Evolutionary conservation across 2,797 vertebrate genomes (phyloP), one percentile per base, ranked within the genome.

Genomic region (Etheostoma nigrum): DNA sequence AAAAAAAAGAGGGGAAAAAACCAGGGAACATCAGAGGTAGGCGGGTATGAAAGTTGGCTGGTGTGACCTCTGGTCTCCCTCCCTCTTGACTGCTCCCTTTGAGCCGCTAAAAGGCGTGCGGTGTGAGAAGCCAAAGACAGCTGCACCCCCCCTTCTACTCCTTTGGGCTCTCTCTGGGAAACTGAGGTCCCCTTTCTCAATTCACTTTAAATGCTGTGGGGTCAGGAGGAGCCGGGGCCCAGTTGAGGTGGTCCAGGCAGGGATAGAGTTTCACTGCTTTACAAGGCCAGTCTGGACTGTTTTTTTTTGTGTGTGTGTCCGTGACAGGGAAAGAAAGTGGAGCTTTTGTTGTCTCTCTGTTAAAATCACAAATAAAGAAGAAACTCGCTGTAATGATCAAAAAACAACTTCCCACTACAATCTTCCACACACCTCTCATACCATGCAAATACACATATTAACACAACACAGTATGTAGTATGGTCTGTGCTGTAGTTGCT

Each of bases 61-160:
- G 77, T 71, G 81, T 91, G 89, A 94, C 92, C 92, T 90, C 72
- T 89, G 92, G 71, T 86, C 89, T 88, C 79, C 71, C 88, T 86
- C 82, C 82, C 79, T 76, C 82, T 90, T 14, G 57, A 68, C 85
- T 90, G 83, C 87, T 92, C 90, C 89, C 91, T 94, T 89, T 92
- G 92, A 95, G 93, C 86, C 15, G 79, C 88, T 93, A 92, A 94
- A 92, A 93, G 85, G 89, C 81, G 66, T 87, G 88, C 21, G 75
- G 85, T 83, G 89, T 84, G 89, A 91, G 85, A 90, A 92, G 86
- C 89, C 88, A 94, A 83, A 92, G 94, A 93, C 93, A 95, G 93
- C 92, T 94, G 94, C 76, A 76, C 79, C 83, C 83, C 87, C 59
- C 69, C 33, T 52, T 58, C 61, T 75, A 49, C 76, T 81, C 78